Percentiles rank a stretch among this genome's conserved stretches.
These are phyloP conservation scores for Dendrolimus houi DNA, from an alignment of 2,888 invertebrate genomes.

Conservation along the genomic window DNA sequence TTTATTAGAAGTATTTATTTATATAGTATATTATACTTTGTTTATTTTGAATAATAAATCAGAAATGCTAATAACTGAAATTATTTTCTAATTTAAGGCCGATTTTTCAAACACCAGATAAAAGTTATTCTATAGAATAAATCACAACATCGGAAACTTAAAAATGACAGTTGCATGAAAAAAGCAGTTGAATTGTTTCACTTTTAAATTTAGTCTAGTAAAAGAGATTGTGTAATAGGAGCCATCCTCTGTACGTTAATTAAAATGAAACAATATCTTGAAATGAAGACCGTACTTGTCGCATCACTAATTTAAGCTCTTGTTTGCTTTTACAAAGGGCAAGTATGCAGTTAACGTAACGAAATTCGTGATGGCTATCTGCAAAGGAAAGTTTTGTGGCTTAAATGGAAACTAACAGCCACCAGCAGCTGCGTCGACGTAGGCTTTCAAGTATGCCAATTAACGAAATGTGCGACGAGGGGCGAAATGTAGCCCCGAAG, in stretches of 20 bases:
- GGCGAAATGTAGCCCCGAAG: neutral
- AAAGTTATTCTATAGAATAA: too few species aligned
- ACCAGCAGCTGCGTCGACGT: constrained; percentile 1
- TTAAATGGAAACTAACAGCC: constrained; percentile 13
- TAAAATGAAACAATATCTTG: neutral
- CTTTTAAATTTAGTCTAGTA: too few species aligned
- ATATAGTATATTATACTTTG: too few species aligned
- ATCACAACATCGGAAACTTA: too few species aligned
- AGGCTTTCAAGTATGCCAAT: constrained; percentile 16
- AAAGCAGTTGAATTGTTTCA: too few species aligned
- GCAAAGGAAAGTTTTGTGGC: constrained; percentile 21
- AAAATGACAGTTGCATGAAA: too few species aligned
- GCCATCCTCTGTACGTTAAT: neutral
- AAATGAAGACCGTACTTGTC: neutral
- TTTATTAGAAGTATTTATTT: too few species aligned
- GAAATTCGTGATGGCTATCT: constrained; percentile 7
- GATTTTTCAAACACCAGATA: too few species aligned
- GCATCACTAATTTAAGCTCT: constrained; percentile 1
- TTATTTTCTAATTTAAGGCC: too few species aligned
- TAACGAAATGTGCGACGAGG: neutral
- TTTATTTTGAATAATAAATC: too few species aligned
- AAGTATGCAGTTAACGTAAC: constrained; percentile 20
- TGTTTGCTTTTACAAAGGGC: constrained; percentile 15
- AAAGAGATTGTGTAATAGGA: neutral
- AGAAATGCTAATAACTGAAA: too few species aligned